Percentiles rank a stretch among this genome's conserved stretches.
phyloP scores from a whole-genome alignment of 2,113 vertebrate genomes.

The Bombycilla garrulus region DNA sequence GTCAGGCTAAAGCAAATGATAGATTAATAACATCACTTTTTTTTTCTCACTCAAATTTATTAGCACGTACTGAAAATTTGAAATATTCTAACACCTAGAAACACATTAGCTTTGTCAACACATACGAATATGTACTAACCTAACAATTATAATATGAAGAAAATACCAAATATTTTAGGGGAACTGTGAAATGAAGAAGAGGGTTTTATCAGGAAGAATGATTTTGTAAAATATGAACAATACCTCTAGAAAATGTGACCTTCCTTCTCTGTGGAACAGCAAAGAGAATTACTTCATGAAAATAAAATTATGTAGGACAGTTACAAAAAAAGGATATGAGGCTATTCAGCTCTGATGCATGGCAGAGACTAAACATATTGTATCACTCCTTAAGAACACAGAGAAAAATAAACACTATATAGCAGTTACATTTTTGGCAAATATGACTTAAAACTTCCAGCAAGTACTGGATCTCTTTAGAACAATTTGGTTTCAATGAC shows the following conservation, averaged over 20 bases:
- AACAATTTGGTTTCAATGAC: neutral
- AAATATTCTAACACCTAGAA: neutral
- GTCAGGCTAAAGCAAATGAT: neutral
- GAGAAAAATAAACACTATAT: neutral
- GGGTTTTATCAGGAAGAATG: neutral
- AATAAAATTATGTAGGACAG: constrained; percentile 23
- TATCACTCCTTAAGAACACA: neutral
- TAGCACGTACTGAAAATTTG: neutral
- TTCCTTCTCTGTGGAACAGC: neutral
- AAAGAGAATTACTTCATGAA: constrained; percentile 26
- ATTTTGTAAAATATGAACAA: neutral
- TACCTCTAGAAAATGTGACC: constrained; percentile 23
- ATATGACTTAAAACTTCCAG: neutral
- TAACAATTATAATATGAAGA: neutral
- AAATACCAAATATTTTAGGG: neutral
- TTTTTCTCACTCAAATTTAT: neutral
- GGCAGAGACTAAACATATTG: neutral
- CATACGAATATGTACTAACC: neutral
- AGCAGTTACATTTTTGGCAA: neutral
- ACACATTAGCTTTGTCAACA: neutral
- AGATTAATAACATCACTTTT: neutral
- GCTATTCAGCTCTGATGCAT: neutral
- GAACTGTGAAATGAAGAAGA: neutral
- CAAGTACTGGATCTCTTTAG: neutral
- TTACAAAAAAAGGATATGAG: neutral